Percentiles rank a stretch among this genome's conserved stretches.
These are phyloP conservation scores for Oikopleura dioica DNA, from an alignment of 23 tunicate genomes.

Conservation along the genomic window DNA sequence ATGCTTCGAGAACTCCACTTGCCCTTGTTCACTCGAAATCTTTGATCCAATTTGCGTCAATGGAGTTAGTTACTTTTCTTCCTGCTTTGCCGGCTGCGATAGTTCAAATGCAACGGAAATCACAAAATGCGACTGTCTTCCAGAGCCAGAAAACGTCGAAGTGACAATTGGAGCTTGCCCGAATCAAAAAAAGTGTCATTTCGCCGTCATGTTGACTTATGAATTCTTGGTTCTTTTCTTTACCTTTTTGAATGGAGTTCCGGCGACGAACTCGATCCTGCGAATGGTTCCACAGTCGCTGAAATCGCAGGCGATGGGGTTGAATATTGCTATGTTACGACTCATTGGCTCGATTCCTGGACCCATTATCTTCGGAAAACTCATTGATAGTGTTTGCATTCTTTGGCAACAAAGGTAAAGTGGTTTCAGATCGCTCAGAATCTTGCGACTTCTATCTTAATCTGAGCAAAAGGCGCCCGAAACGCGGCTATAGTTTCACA, in stretches of 20 bases:
- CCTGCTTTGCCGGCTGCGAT: neutral
- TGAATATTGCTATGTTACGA: neutral
- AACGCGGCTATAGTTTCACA: too few relatives aligned
- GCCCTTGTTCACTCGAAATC: neutral
- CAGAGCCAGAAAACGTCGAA: neutral
- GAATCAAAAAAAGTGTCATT: neutral
- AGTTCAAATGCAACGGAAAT: neutral
- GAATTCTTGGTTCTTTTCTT: neutral
- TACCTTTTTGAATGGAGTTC: slow-evolving; percentile 5
- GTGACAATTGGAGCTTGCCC: neutral
- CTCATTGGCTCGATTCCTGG: slow-evolving; percentile 1
- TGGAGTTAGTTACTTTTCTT: neutral
- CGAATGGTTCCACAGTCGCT: neutral
- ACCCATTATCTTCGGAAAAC: neutral
- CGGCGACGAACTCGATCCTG: neutral
- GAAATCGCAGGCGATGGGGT: neutral
- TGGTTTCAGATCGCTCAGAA: too few relatives aligned
- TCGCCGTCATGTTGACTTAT: neutral
- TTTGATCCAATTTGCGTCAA: neutral
- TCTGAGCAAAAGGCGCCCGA: too few relatives aligned
- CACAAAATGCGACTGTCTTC: neutral
- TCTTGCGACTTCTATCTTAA: too few relatives aligned
- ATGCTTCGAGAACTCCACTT: neutral
- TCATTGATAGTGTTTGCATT: too few relatives aligned
- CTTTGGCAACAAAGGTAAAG: too few relatives aligned